Evolutionary conservation across 2,888 invertebrate genomes (phyloP).

Genomic region (Quadroppia sp.): DNA sequence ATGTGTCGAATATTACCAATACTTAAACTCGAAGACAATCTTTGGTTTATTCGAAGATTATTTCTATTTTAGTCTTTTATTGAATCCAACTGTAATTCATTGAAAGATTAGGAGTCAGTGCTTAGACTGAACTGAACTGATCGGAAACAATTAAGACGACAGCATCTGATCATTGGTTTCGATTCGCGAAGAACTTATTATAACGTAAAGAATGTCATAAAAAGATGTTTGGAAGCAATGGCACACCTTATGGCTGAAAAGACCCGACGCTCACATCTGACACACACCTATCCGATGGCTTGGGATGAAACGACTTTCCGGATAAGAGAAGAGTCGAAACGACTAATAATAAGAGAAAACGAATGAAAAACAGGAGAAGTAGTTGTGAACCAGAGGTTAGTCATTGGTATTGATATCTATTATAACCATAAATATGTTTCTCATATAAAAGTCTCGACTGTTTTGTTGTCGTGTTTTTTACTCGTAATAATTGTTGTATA

Average conservation of each 20-base stretch:
- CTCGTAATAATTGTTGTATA: constrained; percentile 11
- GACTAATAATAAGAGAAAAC: not conserved
- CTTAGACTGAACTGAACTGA: too few relatives aligned
- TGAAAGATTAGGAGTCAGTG: too few relatives aligned
- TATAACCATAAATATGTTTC: not conserved
- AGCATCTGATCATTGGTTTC: too few relatives aligned
- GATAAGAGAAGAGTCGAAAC: not conserved
- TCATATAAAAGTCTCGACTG: constrained; percentile 1
- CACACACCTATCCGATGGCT: constrained; percentile 12
- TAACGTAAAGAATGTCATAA: too few relatives aligned
- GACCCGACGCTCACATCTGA: not conserved
- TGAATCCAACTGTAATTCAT: too few relatives aligned
- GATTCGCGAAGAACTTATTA: too few relatives aligned
- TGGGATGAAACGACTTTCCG: not conserved
- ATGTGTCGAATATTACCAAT: not conserved
- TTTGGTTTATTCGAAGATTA: too few relatives aligned
- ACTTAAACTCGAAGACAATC: not conserved
- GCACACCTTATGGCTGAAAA: not conserved
- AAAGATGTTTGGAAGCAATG: not conserved
- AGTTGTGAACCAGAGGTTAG: not conserved
- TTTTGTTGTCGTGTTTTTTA: not conserved
- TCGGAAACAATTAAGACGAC: too few relatives aligned
- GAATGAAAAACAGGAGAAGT: constrained; percentile 4
- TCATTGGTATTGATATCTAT: not conserved
- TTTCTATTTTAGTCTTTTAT: too few relatives aligned